Evolutionary conservation across 2,113 vertebrate species (phyloP).

Genomic region (Corythaeola cristata): DNA sequence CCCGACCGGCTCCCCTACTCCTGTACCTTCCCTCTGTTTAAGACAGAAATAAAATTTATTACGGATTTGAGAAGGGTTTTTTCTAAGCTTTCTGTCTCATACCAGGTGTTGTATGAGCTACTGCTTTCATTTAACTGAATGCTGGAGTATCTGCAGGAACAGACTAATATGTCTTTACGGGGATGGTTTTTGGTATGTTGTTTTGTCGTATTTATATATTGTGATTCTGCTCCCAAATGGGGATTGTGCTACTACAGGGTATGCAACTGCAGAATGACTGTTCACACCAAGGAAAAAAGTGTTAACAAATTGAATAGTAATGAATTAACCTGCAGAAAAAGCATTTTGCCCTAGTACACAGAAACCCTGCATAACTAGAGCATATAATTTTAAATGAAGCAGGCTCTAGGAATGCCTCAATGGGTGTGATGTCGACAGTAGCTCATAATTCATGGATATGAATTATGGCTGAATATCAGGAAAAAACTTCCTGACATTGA

Average conservation of each 20-base stretch:
- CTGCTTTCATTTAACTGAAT: constrained; percentile 39
- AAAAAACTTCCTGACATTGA: constrained; percentile 70
- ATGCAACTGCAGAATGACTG: constrained; percentile 34
- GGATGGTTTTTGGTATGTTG: constrained; percentile 17
- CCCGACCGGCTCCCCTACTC: neutral
- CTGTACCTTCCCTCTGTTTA: neutral
- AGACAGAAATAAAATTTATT: constrained; percentile 26
- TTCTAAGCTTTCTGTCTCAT: constrained; percentile 28
- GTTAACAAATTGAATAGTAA: constrained; percentile 68
- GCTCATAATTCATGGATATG: constrained; percentile 69
- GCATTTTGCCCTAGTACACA: constrained; percentile 67
- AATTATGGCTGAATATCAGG: constrained; percentile 69
- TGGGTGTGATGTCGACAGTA: constrained; percentile 64
- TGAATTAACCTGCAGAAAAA: constrained; percentile 72
- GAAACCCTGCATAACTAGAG: constrained; percentile 69
- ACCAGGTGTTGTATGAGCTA: constrained; percentile 30
- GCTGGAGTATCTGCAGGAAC: constrained; percentile 12
- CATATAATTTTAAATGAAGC: constrained; percentile 72
- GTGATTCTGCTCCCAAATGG: constrained; percentile 27
- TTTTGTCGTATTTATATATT: constrained; percentile 54
- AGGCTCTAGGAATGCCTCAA: constrained; percentile 59
- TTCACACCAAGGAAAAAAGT: constrained; percentile 41
- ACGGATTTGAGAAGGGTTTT: neutral
- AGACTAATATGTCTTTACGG: neutral
- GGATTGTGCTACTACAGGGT: constrained; percentile 12